phyloP scores from a whole-genome alignment of 2,888 invertebrate species.

The Eristalis tenax region DNA sequence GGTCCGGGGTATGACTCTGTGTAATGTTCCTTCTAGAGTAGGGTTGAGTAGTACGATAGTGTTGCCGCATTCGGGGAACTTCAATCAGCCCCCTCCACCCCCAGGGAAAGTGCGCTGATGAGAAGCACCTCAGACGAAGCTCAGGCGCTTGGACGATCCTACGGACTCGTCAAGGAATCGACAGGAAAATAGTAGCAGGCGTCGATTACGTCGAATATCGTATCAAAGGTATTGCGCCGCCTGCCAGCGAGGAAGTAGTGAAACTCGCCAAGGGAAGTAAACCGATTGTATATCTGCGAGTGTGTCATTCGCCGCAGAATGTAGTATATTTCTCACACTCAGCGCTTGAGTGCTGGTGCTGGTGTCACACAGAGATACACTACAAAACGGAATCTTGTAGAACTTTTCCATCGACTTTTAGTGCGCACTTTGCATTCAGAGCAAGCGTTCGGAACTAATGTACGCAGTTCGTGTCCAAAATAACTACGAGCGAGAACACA shows the following conservation, averaged over 20 bases:
- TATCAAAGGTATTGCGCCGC: neutral
- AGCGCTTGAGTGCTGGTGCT: conserved; percentile 32
- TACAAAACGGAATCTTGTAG: conserved; percentile 57
- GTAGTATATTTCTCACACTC: conserved; percentile 46
- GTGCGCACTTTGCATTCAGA: conserved; percentile 69
- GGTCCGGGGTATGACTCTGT: neutral
- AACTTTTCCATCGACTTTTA: conserved; percentile 67
- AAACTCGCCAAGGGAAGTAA: conserved; percentile 1
- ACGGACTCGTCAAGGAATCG: no score
- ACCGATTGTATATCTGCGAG: conserved; percentile 40
- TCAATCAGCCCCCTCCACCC: neutral
- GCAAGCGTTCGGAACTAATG: conserved; percentile 58
- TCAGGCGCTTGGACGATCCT: no score
- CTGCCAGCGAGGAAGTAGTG: conserved; percentile 54
- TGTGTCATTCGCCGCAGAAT: conserved; percentile 27
- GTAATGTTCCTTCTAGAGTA: neutral
- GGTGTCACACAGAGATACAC: conserved; percentile 66
- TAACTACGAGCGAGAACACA: conserved; percentile 28
- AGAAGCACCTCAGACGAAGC: neutral
- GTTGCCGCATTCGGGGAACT: conserved; percentile 7
- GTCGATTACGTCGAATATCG: neutral
- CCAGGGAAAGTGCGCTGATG: neutral
- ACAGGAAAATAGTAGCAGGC: no score
- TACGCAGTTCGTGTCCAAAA: conserved; percentile 53
- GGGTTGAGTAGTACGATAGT: conserved; percentile 28